phyloP scores from a whole-genome alignment of 2,113 vertebrate species.

The Austrofundulus limnaeus region DNA sequence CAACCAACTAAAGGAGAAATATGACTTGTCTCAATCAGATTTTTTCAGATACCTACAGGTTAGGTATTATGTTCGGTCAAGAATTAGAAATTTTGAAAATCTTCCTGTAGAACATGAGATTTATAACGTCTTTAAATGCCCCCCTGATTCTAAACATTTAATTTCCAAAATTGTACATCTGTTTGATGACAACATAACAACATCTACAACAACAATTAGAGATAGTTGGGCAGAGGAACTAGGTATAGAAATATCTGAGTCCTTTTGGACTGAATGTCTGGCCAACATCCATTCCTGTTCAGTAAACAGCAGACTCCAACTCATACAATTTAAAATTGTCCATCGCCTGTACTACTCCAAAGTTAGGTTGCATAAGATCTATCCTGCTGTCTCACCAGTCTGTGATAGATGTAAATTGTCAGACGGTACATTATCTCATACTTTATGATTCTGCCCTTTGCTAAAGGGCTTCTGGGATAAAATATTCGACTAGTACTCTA shows the following conservation, averaged over 20 bases:
- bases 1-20: neutral
- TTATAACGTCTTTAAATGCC: neutral
- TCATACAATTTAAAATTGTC: neutral
- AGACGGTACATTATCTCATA: neutral
- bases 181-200: neutral
- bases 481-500: no score
- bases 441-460: neutral
- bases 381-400: neutral
- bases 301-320: neutral
- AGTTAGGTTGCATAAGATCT: neutral
- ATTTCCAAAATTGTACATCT: neutral
- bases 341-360: neutral
- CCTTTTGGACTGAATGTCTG: neutral
- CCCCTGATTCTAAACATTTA: neutral
- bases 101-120: neutral
- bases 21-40: neutral
- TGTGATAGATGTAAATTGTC: neutral
- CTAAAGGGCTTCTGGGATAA: no score
- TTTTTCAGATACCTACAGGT: neutral
- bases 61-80: neutral
- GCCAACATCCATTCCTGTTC: neutral
- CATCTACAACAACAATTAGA: neutral
- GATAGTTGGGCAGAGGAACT: neutral
- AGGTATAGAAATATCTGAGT: neutral
- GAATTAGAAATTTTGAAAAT: neutral